Conservation (phyloP, 64 coral and sea anemone species). For the Pachyseris speciosa region DNA sequence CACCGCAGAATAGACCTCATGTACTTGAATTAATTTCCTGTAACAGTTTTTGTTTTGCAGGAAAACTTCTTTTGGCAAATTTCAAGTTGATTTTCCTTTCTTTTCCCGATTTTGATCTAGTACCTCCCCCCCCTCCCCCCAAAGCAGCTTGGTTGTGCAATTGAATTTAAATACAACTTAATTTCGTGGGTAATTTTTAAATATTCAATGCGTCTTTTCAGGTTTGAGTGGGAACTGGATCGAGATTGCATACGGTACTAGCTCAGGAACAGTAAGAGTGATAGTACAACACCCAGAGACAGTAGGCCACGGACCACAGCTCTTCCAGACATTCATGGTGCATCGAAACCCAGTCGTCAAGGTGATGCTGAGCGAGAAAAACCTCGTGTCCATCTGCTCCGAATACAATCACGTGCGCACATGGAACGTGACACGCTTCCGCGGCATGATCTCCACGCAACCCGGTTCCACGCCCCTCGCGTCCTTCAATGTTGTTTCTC, state of each 20-base stretch:
- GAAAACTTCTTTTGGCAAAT: no score
- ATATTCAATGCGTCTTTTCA: background rate
- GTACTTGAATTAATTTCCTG: no score
- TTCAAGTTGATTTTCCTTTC: no score
- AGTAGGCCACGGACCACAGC: conserved; percentile 92
- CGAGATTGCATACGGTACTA: conserved; percentile 98
- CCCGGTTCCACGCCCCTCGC: conserved; percentile 97
- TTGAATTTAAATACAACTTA: no score
- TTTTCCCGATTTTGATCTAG: no score
- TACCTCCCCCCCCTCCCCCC: no score
- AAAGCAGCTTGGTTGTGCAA: no score
- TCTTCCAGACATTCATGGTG: conserved; percentile 99
- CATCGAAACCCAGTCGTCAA: conserved; percentile 92
- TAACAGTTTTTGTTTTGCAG: no score
- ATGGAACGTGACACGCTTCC: conserved; percentile 98
- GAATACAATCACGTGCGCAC: conserved; percentile 99
- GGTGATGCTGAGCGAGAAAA: conserved; percentile 99
- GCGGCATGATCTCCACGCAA: conserved; percentile 99
- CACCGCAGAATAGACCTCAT: no score
- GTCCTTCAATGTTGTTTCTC: conserved; percentile 98
- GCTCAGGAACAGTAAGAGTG: conserved; percentile 89
- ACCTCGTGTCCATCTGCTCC: conserved; percentile 93
- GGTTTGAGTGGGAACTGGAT: conserved; percentile 99
- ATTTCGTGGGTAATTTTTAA: no score
- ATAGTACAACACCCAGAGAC: conserved; percentile 99